phyloP scores from a whole-genome alignment of 2,113 vertebrate genomes.

The Chaetorhynchus papuensis region DNA sequence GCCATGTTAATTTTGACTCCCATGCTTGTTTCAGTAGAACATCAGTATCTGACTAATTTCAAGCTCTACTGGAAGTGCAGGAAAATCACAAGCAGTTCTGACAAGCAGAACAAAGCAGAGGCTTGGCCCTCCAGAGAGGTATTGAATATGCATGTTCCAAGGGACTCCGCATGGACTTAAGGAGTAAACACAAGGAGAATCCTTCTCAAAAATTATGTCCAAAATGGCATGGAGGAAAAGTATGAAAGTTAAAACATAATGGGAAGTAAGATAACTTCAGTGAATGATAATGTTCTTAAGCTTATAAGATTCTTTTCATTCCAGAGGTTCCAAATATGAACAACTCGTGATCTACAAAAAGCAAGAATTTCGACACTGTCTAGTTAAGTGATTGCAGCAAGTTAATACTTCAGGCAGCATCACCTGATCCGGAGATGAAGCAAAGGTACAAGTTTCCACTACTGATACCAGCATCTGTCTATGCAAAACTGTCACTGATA shows the following conservation, averaged over 20 bases:
- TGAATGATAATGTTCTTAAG: not conserved
- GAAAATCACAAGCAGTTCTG: not conserved
- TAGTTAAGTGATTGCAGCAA: not conserved
- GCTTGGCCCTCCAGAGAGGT: not conserved
- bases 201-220: not conserved
- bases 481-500: not conserved
- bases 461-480: not conserved
- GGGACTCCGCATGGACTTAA: not conserved
- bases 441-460: not conserved
- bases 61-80: not conserved
- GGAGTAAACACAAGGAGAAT: not conserved
- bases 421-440: not conserved
- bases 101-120: not conserved
- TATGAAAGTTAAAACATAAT: not conserved
- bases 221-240: not conserved
- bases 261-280: not conserved
- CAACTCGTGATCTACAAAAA: not conserved
- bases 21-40: constrained; percentile 14
- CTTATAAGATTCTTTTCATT: not conserved
- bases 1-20: not conserved
- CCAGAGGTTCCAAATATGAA: not conserved
- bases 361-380: not conserved
- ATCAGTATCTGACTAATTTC: not conserved
- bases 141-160: not conserved
- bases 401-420: not conserved